Conservation (phyloP, 2,888 invertebrate species). For the Macrophya alboannulata region DNA sequence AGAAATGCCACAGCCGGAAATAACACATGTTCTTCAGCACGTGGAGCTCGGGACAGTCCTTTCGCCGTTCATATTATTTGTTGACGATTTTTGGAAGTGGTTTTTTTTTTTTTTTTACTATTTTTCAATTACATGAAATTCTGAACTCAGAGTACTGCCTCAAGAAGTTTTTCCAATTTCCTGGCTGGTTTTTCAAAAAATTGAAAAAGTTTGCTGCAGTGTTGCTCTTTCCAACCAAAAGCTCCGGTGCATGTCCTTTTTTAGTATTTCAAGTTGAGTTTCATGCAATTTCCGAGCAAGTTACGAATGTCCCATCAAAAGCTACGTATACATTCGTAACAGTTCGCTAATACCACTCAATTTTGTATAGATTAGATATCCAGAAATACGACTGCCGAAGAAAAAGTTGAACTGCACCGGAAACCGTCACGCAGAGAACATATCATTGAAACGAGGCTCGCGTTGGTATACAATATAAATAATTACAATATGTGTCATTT, state of each 20-base stretch:
- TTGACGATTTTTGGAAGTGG: not conserved
- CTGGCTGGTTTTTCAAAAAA: not conserved
- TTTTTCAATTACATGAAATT: not conserved
- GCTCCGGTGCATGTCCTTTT: not conserved
- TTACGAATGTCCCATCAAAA: not conserved
- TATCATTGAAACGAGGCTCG: not conserved
- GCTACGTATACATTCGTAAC: not conserved
- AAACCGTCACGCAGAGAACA: not conserved
- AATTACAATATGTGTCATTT: not conserved
- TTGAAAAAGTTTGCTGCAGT: not conserved
- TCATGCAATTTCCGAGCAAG: not conserved
- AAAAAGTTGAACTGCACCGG: not conserved
- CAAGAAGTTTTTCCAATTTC: not conserved
- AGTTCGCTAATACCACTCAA: not conserved
- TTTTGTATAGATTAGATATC: not conserved
- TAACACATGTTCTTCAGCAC: constrained; percentile 17
- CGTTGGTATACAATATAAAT: not conserved
- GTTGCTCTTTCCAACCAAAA: not conserved
- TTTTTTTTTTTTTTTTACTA: not conserved
- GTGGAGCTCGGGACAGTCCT: not conserved
- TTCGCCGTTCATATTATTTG: not conserved
- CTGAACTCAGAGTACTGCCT: not conserved
- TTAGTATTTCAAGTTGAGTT: not conserved
- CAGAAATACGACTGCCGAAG: not conserved
- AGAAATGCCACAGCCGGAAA: not conserved